phyloP scores from a whole-genome alignment of 2,113 vertebrate genomes.

The Conger conger region DNA sequence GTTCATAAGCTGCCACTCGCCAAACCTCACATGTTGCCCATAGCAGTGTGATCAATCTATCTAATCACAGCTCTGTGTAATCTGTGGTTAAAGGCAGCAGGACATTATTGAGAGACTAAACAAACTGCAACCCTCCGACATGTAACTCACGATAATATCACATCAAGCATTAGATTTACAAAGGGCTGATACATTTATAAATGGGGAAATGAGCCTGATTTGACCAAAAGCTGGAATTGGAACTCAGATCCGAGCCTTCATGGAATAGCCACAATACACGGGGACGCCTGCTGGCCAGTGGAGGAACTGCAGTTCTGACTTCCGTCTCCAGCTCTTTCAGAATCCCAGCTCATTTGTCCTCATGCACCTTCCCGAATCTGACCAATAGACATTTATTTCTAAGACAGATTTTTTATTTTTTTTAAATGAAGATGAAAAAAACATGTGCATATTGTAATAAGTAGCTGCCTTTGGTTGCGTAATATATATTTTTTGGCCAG shows the following conservation, averaged over 20 bases:
- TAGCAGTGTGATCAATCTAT: background rate
- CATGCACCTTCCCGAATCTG: background rate
- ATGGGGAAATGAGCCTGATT: background rate
- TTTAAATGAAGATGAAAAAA: background rate
- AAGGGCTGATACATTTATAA: background rate
- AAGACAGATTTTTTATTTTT: background rate
- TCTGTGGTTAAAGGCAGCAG: background rate
- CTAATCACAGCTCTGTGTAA: background rate
- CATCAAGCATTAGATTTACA: slow-evolving; percentile 5
- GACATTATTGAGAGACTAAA: background rate
- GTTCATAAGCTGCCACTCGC: slow-evolving; percentile 4
- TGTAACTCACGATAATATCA: background rate
- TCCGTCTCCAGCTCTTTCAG: background rate
- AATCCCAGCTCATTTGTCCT: background rate
- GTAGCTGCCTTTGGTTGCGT: background rate
- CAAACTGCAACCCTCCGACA: background rate
- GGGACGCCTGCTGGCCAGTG: background rate
- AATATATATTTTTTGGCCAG: background rate
- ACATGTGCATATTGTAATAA: background rate
- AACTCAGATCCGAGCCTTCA: background rate
- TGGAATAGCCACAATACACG: background rate
- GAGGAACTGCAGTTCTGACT: background rate
- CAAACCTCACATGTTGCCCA: background rate
- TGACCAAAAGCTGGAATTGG: background rate
- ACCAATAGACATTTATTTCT: background rate